phyloP scores from a whole-genome alignment of 2,113 vertebrate genomes.

The Tenebrosternarchus preto region DNA sequence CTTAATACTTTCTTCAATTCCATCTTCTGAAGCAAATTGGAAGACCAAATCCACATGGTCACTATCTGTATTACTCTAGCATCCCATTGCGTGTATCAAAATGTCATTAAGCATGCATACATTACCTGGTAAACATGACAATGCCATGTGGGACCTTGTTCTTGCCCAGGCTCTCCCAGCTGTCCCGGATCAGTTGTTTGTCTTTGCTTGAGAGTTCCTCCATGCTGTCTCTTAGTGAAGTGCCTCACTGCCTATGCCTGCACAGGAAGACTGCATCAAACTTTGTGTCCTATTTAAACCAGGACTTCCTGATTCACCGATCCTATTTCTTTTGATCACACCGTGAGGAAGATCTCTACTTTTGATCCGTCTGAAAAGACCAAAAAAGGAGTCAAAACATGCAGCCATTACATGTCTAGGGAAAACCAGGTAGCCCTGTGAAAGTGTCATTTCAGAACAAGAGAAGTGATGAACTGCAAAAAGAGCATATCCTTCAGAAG shows the following conservation, averaged over 20 bases:
- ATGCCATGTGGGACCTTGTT: constrained; percentile 89
- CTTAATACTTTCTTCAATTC: neutral
- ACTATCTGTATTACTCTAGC: neutral
- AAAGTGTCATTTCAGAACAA: neutral
- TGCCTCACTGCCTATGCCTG: constrained; percentile 27
- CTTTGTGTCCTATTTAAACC: constrained; percentile 34
- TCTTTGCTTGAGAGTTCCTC: constrained; percentile 78
- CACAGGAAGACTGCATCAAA: constrained; percentile 33
- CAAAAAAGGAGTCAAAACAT: constrained; percentile 55
- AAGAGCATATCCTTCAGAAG: neutral
- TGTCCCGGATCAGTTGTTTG: constrained; percentile 87
- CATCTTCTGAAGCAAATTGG: too few relatives aligned
- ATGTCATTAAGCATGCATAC: constrained; percentile 8
- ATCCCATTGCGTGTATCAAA: neutral
- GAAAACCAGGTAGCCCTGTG: neutral
- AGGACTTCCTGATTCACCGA: constrained; percentile 43
- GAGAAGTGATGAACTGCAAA: neutral
- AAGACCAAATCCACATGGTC: neutral
- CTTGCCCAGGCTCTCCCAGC: constrained; percentile 85
- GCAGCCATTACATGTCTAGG: constrained; percentile 30
- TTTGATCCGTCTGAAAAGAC: constrained; percentile 62
- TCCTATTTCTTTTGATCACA: constrained; percentile 48
- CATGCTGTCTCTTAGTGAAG: constrained; percentile 60
- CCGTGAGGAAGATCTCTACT: constrained; percentile 55
- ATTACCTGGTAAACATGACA: constrained; percentile 88